These are phyloP conservation scores for Sminthurinus aureus DNA, from an alignment of 2,888 invertebrate species.

Conservation along the genomic window DNA sequence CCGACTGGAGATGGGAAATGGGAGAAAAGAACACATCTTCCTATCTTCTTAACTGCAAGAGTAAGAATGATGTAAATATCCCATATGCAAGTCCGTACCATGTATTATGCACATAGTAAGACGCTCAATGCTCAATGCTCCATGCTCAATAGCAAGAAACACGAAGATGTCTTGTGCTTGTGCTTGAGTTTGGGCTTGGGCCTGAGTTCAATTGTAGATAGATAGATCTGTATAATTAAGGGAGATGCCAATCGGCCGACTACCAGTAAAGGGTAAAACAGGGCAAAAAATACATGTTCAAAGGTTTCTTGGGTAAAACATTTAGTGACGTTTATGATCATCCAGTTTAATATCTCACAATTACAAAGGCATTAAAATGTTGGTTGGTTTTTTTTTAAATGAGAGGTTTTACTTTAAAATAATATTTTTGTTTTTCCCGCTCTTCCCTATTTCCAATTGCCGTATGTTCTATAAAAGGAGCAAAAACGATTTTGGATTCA, in stretches of 20 bases:
- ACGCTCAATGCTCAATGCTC: neutral
- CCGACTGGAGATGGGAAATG: neutral
- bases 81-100: neutral
- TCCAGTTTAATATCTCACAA: neutral
- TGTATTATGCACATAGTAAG: no score
- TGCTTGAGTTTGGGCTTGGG: slow-evolving; percentile 5
- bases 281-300: no score
- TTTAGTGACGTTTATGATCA: neutral
- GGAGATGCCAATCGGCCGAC: slow-evolving; percentile 26
- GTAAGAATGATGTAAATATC: no score
- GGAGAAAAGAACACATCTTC: neutral
- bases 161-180: slow-evolving; percentile 8
- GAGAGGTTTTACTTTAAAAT: neutral
- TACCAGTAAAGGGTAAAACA: neutral
- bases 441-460: no score
- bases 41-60: no score
- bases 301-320: neutral
- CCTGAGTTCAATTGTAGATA: slow-evolving; percentile 16
- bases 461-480: no score
- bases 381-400: neutral
- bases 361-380: neutral
- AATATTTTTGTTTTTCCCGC: no score
- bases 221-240: slow-evolving; percentile 33
- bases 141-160: neutral
- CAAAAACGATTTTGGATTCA: no score